Conservation (phyloP, 2,797 vertebrate species). For the Linurgus olivaceus region DNA sequence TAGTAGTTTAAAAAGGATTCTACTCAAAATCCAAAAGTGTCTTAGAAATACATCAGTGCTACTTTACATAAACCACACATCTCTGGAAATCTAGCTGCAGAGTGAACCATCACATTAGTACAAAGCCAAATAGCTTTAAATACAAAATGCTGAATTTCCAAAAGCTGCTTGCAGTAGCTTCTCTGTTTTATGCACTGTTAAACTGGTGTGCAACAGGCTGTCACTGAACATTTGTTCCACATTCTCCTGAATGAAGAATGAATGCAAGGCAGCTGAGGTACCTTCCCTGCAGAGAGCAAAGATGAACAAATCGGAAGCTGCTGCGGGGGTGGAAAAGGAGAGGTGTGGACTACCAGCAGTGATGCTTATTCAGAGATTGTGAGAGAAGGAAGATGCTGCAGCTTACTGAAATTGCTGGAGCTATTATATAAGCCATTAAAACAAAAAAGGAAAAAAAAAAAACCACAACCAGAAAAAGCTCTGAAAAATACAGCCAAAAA, state of each 20-base stretch:
- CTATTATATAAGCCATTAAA: not conserved
- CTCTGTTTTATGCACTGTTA: constrained; percentile 40
- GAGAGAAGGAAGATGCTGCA: not conserved
- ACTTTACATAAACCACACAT: not conserved
- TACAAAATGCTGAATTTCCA: constrained; percentile 50
- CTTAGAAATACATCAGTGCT: not conserved
- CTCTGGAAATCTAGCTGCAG: not conserved
- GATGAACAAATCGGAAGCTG: not conserved
- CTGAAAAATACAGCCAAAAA: not conserved
- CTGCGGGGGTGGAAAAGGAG: not conserved
- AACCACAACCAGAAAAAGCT: fast-evolving
- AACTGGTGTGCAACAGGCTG: constrained; percentile 29
- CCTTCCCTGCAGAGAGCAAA: constrained; percentile 19
- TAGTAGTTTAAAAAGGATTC: not conserved
- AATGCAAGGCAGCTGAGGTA: not conserved
- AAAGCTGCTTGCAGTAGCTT: not conserved
- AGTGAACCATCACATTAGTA: not conserved
- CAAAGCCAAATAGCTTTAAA: constrained; percentile 48
- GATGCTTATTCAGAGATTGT: not conserved
- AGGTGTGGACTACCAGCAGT: not conserved
- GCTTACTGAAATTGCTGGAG: not conserved
- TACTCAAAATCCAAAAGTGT: not conserved
- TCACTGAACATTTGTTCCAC: constrained; percentile 29
- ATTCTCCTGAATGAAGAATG: constrained; percentile 36
- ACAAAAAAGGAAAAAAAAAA: not conserved